Percentiles rank a stretch among this genome's conserved stretches.
These are phyloP conservation scores for Sterna hirundo DNA, from an alignment of 2,113 vertebrate species.

Conservation along the genomic window DNA sequence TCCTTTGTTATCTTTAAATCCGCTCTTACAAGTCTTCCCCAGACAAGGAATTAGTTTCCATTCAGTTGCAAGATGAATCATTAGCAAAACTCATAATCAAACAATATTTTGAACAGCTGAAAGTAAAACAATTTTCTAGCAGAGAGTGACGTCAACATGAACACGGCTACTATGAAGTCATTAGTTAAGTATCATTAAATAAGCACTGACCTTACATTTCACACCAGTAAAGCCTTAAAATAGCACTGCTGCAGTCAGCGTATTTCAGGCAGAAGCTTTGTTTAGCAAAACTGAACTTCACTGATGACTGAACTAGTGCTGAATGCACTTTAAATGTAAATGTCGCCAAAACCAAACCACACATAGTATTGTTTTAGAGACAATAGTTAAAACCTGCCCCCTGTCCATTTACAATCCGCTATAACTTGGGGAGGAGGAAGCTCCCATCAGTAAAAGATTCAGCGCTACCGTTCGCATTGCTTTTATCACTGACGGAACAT, in stretches of 20 bases:
- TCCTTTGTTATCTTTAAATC: neutral
- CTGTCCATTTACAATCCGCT: neutral
- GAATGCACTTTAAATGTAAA: constrained; percentile 25
- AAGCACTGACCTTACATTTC: constrained; percentile 8
- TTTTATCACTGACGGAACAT: neutral
- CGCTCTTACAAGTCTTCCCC: neutral
- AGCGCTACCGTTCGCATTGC: neutral
- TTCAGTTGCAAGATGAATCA: neutral
- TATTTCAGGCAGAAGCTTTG: constrained; percentile 26
- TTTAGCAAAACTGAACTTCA: constrained; percentile 33
- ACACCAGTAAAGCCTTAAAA: constrained; percentile 10
- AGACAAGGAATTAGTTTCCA: neutral
- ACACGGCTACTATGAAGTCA: neutral
- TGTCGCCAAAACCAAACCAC: neutral
- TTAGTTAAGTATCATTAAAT: neutral
- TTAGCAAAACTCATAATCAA: neutral
- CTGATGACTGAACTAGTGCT: neutral
- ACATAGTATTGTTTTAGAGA: neutral
- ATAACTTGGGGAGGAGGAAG: neutral
- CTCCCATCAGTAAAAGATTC: neutral
- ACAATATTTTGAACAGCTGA: neutral
- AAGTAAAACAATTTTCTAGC: neutral
- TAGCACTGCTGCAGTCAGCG: neutral
- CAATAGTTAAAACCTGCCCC: neutral
- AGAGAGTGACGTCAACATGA: neutral